Evolutionary conservation across 2,888 invertebrate species (phyloP).

Genomic region (Dorcus parallelipipedus): DNA sequence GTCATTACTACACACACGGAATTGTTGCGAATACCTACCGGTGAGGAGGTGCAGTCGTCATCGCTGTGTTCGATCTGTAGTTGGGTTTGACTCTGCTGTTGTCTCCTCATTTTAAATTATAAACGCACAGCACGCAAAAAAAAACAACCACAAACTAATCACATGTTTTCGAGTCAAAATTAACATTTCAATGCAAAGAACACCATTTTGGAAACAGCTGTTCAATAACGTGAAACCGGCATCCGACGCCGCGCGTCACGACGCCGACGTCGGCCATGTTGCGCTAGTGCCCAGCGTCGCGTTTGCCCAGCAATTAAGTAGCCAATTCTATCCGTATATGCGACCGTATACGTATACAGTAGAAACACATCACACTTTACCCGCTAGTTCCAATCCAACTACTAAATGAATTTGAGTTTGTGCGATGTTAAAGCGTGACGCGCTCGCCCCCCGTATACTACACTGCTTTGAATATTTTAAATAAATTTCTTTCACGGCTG

Average conservation of each 20-base stretch:
- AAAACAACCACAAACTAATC: slow-evolving; percentile 11
- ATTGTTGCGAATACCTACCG: slow-evolving; percentile 44
- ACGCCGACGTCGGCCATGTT: slow-evolving; percentile 27
- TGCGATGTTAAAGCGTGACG: no score
- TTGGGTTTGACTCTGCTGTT: slow-evolving; percentile 38
- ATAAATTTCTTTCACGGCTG: no score
- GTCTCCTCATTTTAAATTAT: slow-evolving; percentile 35
- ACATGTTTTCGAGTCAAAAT: slow-evolving; percentile 7
- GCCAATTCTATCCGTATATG: no score
- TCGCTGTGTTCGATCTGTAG: slow-evolving; percentile 50
- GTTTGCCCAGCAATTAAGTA: not conserved
- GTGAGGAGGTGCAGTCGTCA: slow-evolving; percentile 55
- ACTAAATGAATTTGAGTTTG: no score
- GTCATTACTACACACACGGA: no score
- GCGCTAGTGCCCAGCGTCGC: not conserved
- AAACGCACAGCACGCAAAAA: slow-evolving; percentile 5
- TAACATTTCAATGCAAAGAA: slow-evolving; percentile 5
- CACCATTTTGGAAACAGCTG: slow-evolving; percentile 32
- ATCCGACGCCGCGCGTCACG: slow-evolving; percentile 33
- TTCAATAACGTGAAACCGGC: slow-evolving; percentile 30
- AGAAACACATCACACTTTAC: no score
- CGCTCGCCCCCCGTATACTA: no score
- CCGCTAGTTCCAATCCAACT: no score
- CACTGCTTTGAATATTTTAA: no score
- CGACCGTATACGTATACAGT: no score